Conservation (phyloP, 2,888 invertebrate genomes). For the Melangyna quadrimaculata region DNA sequence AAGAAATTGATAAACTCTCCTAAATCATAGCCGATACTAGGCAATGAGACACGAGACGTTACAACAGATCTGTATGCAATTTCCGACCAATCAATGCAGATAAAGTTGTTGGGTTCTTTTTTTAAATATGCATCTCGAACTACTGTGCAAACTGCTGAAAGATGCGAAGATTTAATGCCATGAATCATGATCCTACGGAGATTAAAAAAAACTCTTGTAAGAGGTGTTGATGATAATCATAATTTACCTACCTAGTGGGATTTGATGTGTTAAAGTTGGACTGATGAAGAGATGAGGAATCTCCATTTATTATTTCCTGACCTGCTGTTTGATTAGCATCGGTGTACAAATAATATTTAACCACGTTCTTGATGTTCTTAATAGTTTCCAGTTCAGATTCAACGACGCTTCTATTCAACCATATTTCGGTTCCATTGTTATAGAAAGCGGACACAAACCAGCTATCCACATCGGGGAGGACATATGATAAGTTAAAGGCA, state of each 20-base stretch:
- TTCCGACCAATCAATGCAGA: background rate
- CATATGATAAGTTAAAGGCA: background rate
- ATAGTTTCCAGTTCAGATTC: background rate
- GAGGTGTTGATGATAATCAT: background rate
- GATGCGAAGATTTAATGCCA: background rate
- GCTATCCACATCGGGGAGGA: background rate
- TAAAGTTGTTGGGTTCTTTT: background rate
- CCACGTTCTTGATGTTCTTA: background rate
- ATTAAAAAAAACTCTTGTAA: background rate
- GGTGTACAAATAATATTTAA: background rate
- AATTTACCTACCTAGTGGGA: slow-evolving; percentile 16
- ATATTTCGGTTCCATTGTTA: background rate
- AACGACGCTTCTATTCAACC: background rate
- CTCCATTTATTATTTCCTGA: background rate
- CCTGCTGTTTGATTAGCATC: background rate
- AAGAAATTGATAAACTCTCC: slow-evolving; percentile 78
- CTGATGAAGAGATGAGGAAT: background rate
- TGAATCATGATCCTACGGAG: background rate
- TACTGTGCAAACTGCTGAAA: background rate
- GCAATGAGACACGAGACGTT: background rate
- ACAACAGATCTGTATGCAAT: background rate
- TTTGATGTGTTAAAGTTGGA: background rate
- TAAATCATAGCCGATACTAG: slow-evolving; percentile 74
- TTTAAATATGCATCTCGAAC: background rate
- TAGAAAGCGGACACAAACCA: background rate